Evolutionary conservation across 2,113 vertebrate genomes (phyloP).

Genomic region (Oryzias melastigma): DNA sequence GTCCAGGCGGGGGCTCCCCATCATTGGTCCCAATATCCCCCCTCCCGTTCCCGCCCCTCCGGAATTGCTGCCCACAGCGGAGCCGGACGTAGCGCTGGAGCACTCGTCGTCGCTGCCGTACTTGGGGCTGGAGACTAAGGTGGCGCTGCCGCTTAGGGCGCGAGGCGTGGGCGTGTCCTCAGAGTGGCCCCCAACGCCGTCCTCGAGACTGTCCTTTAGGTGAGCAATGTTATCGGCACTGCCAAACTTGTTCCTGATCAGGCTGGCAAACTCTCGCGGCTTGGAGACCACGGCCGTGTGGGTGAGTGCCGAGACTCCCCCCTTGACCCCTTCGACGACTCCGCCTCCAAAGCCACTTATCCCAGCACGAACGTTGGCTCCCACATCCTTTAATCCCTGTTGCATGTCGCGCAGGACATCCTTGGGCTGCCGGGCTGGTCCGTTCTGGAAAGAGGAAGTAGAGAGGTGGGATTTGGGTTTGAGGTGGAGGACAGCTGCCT

Average conservation of each 20-base stretch:
- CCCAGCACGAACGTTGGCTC: conserved; percentile 93
- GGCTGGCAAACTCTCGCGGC: conserved; percentile 93
- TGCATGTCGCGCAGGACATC: conserved; percentile 98
- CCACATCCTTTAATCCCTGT: conserved; percentile 94
- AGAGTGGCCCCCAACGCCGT: conserved; percentile 77
- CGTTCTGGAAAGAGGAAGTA: conserved; percentile 76
- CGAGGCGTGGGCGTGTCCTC: conserved; percentile 85
- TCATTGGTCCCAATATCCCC: conserved; percentile 61
- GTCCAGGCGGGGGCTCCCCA: conserved; percentile 91
- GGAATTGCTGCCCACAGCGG: conserved; percentile 88
- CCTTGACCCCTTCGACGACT: conserved; percentile 94
- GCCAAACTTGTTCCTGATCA: conserved; percentile 97
- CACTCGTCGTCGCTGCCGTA: conserved; percentile 96
- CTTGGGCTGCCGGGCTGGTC: conserved; percentile 92
- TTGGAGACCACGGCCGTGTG: conserved; percentile 95
- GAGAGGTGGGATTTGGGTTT: conserved; percentile 33
- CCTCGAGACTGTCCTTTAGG: conserved; percentile 91
- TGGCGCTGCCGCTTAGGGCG: conserved; percentile 92
- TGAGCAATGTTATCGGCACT: conserved; percentile 97
- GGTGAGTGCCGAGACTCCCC: conserved; percentile 91
- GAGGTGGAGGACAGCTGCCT: conserved; percentile 28
- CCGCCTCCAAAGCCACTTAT: conserved; percentile 96
- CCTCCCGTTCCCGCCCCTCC: conserved; percentile 75
- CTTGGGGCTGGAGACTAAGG: conserved; percentile 94
- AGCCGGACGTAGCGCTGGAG: conserved; percentile 92